phyloP scores from a whole-genome alignment of 1,140 invertebrate genomes.

The Zeugodacus cucurbitae region DNA sequence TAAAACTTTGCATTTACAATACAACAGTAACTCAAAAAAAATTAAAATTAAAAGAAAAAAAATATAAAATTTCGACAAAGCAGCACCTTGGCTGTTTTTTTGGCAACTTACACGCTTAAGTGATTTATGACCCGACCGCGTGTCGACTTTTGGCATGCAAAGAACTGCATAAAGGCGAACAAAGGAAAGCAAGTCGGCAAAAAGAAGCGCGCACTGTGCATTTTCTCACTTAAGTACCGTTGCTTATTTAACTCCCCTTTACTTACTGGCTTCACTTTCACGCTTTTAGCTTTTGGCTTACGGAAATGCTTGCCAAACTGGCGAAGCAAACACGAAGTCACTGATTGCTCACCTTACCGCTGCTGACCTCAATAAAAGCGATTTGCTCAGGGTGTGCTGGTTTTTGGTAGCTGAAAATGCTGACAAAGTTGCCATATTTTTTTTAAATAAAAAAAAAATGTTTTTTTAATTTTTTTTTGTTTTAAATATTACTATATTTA shows the following conservation, averaged over 20 bases:
- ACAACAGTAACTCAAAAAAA: not conserved
- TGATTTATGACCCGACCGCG: conserved; percentile 11
- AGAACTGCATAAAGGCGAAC: not conserved
- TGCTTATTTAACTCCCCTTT: not conserved
- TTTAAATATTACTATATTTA: not conserved
- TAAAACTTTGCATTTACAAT: too few relatives aligned
- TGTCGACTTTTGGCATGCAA: conserved; percentile 7
- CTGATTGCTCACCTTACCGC: not conserved
- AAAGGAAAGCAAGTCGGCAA: not conserved
- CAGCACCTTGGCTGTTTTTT: not conserved
- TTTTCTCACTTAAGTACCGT: not conserved
- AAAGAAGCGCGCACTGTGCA: not conserved
- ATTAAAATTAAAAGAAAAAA: not conserved
- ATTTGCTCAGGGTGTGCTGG: not conserved
- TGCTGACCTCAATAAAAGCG: not conserved
- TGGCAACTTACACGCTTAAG: not conserved
- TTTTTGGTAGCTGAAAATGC: not conserved
- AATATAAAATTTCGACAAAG: not conserved
- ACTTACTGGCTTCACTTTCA: not conserved
- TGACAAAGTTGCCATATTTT: conserved; percentile 24
- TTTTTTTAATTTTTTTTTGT: not conserved
- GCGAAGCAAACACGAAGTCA: not conserved
- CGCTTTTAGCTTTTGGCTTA: not conserved
- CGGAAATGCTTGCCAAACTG: not conserved
- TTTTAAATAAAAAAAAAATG: too few relatives aligned